Evolutionary conservation across 2,797 vertebrate genomes (phyloP), one percentile per base, ranked within the genome.

Genomic region (Chaenodraco wilsoni): DNA sequence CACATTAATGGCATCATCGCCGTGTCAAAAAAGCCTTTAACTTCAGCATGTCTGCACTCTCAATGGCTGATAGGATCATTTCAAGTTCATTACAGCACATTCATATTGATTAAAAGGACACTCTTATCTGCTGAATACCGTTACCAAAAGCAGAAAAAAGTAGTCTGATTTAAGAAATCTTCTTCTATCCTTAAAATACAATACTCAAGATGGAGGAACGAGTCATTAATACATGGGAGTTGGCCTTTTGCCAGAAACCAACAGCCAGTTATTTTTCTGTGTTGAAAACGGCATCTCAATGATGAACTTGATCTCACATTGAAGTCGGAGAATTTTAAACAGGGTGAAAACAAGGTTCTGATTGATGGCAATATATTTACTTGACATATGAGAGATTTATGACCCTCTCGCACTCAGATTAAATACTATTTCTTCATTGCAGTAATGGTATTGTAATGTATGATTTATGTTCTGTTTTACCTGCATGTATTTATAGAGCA

Each of bases 401-500:
- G 13, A 21, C 11, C 33, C 7, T 16, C 48, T 64, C 52, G 61
- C 15, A 43, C 13, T 45, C 1, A 44, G 17, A 61, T 69, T 48
- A 56, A 58, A 72, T 49, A 16, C 40, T 15, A 15, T 40, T 16
- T 15, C 31, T 45, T 37, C 1, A 52, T 37, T 16, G 44, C 41
- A 41, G 16, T 69, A 43, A 67, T 54, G 44, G 37, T 9, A 50
- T 51, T 66, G 45, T 45, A 14, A 13, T 41, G 13, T 16, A 12
- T 43, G 37, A 50, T 67, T 70, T 66, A 46, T 51, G 56, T 82
- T 13, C 55, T 17, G 11, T 48, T 83, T 90, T 95, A 99, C 98
- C 97, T 98, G 96, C 84, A 97, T 88, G 87, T 98, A 98, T 85
- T 98, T 94, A 90, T 97, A 99, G 46, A 97, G 91, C 49, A 99